Evolutionary conservation across 64 coral and sea anemone species (phyloP).

Genomic region (Acropora tenuis): DNA sequence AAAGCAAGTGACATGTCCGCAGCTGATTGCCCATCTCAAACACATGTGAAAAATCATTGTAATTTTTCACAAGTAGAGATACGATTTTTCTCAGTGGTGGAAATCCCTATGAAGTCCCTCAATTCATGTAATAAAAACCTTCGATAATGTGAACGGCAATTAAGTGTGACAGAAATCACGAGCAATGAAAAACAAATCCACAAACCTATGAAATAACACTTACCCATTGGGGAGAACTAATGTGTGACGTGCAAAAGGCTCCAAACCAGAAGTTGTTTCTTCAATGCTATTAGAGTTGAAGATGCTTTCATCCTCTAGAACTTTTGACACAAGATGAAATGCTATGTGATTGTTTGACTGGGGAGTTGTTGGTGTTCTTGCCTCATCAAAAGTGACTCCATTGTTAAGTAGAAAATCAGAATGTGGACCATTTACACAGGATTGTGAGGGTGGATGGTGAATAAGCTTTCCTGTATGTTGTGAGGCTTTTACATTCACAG

Average conservation of each 20-base stretch:
- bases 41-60: no score
- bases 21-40: background rate
- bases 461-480: background rate
- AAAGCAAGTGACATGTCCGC: no score
- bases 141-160: no score
- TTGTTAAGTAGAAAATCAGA: background rate
- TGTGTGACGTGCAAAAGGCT: slow-evolving; percentile 68
- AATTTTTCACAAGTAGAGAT: no score
- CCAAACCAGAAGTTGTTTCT: slow-evolving; percentile 55
- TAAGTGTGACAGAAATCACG: no score
- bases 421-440: background rate
- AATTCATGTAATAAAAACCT: no score
- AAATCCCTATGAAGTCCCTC: no score
- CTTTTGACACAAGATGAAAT: slow-evolving; percentile 93
- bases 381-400: slow-evolving; percentile 59
- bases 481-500: background rate
- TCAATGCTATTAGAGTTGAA: slow-evolving; percentile 88
- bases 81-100: no score
- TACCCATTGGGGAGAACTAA: slow-evolving; percentile 16
- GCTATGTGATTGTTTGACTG: slow-evolving; percentile 93
- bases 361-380: slow-evolving; percentile 65
- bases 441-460: background rate
- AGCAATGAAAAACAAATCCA: no score
- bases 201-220: background rate
- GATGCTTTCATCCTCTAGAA: slow-evolving; percentile 97